Base-by-base conservation (phyloP, 2,797 vertebrate genomes). In the Epinephelus awoara region DNA sequence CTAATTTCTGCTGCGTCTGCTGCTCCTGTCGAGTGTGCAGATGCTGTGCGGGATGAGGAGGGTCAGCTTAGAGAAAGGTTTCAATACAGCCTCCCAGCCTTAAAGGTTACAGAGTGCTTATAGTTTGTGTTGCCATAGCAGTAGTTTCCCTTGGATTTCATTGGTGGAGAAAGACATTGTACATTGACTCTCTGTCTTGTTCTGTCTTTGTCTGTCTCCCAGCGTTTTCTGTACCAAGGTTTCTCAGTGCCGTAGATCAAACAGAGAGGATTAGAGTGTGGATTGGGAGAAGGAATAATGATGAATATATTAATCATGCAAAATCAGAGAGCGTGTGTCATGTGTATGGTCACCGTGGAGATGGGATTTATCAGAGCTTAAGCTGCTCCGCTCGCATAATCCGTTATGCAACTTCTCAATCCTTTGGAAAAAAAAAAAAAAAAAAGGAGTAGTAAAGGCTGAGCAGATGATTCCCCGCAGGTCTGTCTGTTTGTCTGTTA, bases 401-500 rank as follows among this genome's bases (percentile, higher is more conserved):
- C 94, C 69, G 84, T 95, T 95, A 93, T 42, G 88, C 90, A 95
- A 96, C 88, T 89, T 82, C 84, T 83, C 87, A 91, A 91, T 94
- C 92, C 88, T 85, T 85, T 75, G 38, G 4, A 5, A 6, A 44
- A 52, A 57, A 54, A 52, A 57, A 54, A 34, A 73, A 79, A 75
- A 65, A 72, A 72, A 50, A 61, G 42, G 61, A 77, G 85, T 64
- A 72, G 72, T 83, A 74, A 85, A 80, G 75, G 80, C 83, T 78
- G 85, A 88, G 76, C 79, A 78, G 75, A 80, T 11, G 68, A 72
- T 75, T 86, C 64, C 49, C 65, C 23, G 1, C 70, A 83, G 77
- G 77, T 88, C 79, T 84, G 64, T 66, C 44, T 84, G 65, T 81
- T 57, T 62, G 67, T 82, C 40, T 84, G 34, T 82, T 27, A 21